Evolutionary conservation across 2,797 vertebrate genomes (phyloP), one percentile per base, ranked within the genome.

Genomic region (Pelobates cultripes): DNA sequence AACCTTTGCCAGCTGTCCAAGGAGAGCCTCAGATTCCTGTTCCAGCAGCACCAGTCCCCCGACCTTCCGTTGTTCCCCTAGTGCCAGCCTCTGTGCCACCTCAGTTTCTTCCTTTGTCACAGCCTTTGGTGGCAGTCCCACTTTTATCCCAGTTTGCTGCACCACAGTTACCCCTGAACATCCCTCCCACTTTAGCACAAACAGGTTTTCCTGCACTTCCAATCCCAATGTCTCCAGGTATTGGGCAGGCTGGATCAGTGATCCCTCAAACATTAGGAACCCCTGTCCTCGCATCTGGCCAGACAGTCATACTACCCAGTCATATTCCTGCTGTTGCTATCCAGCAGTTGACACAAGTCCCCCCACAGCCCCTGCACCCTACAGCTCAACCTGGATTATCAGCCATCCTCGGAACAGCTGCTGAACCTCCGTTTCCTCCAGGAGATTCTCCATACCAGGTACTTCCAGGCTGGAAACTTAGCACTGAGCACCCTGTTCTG

Each of bases 381-480:
- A 85, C 90, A 91, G 93, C 93, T 89, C 93, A 94, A 86, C 91
- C 94, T 91, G 91, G 93, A 89, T 88, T 93, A 87, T 95, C 96
- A 87, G 93, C 95, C 43, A 41, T 90, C 89, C 93, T 95, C 94
- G 95, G 95, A 94, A 92, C 93, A 94, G 90, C 94, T 94, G 89
- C 92, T 89, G 91, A 93, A 90, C 88, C 88, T 86, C 90, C 93
- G 43, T 93, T 94, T 90, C 93, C 93, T 88, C 91, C 93, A 87
- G 91, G 93, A 95, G 96, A 98, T 91, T 86, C 91, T 93, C 89
- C 90, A 69, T 93, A 95, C 88, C 95, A 99, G 97, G 97, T 99
- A 99, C 73, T 90, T 77, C 86, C 87, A 89, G 88, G 67, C 85
- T 88, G 88, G 90, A 80, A 83, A 74, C 86, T 85, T 28, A 28